Conservation (phyloP, 2,797 vertebrate genomes). For the Cebuella pygmaea region DNA sequence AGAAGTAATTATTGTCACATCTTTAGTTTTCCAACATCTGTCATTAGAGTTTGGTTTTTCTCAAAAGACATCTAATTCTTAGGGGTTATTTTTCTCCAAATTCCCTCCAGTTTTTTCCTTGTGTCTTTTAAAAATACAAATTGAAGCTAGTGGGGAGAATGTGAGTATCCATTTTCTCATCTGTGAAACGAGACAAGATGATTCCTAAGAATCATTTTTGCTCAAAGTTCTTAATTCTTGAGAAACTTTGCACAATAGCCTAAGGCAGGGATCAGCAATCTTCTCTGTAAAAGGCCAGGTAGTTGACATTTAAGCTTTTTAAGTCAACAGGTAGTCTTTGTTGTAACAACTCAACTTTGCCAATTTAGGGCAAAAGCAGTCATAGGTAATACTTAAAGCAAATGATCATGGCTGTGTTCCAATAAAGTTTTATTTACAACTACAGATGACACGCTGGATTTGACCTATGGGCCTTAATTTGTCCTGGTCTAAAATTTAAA, state of each 20-base stretch:
- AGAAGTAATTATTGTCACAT: background rate
- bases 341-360: background rate
- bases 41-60: background rate
- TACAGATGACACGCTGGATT: background rate
- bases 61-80: slow-evolving; percentile 10
- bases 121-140: slow-evolving; percentile 22
- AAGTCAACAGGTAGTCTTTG: background rate
- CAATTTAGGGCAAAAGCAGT: background rate
- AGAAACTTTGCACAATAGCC: background rate
- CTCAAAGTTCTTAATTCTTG: background rate
- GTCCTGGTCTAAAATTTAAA: background rate
- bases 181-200: slow-evolving; percentile 33
- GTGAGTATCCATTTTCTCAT: background rate
- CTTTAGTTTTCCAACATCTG: slow-evolving; percentile 12
- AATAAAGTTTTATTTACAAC: slow-evolving; percentile 54
- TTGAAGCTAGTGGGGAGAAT: background rate
- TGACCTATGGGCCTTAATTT: background rate
- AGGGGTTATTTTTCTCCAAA: background rate
- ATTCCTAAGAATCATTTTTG: slow-evolving; percentile 7
- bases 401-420: background rate
- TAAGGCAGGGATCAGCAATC: background rate
- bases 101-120: background rate
- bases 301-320: background rate
- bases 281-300: background rate
- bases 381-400: background rate